These are phyloP conservation scores for Drosophila nigromelanica DNA, from an alignment of 1,140 invertebrate genomes.

Conservation along the genomic window DNA sequence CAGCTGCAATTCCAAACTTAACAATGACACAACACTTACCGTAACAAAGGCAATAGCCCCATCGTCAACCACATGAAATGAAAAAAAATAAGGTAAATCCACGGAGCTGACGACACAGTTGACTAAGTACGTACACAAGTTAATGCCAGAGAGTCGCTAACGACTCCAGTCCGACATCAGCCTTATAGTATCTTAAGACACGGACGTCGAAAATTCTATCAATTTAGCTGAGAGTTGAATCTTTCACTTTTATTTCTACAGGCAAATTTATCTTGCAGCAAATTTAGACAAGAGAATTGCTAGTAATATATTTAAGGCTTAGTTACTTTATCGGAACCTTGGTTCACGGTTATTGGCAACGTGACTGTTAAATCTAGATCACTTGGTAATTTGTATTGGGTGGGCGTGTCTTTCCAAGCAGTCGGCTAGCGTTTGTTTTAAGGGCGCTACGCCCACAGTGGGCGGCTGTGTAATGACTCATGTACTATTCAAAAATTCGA, in stretches of 20 bases:
- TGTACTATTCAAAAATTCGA: constrained; percentile 26
- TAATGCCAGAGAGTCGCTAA: constrained; percentile 1
- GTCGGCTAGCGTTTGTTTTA: neutral
- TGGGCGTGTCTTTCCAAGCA: constrained; percentile 18
- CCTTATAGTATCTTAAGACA: neutral
- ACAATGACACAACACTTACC: constrained; percentile 50
- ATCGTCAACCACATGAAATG: constrained; percentile 42
- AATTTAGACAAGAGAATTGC: too few relatives aligned
- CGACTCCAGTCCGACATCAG: neutral
- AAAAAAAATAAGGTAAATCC: constrained; percentile 18
- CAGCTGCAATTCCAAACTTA: constrained; percentile 43
- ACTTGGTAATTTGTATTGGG: constrained; percentile 6
- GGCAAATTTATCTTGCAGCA: too few relatives aligned
- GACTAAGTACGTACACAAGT: constrained; percentile 4
- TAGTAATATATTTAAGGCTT: neutral
- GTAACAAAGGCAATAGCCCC: constrained; percentile 21
- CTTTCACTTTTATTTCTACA: too few relatives aligned
- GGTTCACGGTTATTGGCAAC: constrained; percentile 17
- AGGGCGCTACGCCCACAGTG: constrained; percentile 20
- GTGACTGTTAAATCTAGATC: constrained; percentile 10
- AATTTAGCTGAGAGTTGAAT: neutral
- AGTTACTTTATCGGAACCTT: constrained; percentile 4
- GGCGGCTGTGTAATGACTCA: constrained; percentile 21
- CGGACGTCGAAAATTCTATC: neutral
- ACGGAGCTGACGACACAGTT: constrained; percentile 1